These are phyloP conservation scores for Meiosimyza platycephala DNA, from an alignment of 2,888 invertebrate species.

Conservation along the genomic window DNA sequence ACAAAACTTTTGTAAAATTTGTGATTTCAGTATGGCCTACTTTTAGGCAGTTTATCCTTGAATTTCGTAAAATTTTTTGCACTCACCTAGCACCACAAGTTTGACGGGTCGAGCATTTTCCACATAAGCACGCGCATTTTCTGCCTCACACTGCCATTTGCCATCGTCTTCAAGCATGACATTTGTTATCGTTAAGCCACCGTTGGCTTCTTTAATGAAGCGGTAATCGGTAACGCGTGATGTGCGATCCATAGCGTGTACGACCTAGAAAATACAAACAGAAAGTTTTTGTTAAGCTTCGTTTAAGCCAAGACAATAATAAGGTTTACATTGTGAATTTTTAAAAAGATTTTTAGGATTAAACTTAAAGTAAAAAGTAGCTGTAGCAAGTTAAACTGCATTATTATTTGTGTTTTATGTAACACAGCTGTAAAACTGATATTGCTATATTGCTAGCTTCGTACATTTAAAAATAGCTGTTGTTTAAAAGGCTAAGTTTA, in stretches of 20 bases:
- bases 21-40: conserved; percentile 22
- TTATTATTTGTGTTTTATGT: no score
- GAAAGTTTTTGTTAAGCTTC: no score
- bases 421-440: no score
- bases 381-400: no score
- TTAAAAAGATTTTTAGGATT: no score
- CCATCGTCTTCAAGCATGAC: conserved; percentile 76
- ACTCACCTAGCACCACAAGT: conserved; percentile 76
- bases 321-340: no score
- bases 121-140: conserved; percentile 72
- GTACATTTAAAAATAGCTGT: no score
- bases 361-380: no score
- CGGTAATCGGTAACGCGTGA: conserved; percentile 66
- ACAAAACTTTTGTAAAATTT: conserved; percentile 26
- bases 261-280: conserved; percentile 57
- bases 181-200: conserved; percentile 66
- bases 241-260: conserved; percentile 66
- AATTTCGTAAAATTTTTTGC: neutral
- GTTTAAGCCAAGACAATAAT: no score
- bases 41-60: conserved; percentile 14
- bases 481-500: no score
- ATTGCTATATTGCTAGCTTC: no score
- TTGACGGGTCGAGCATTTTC: conserved; percentile 75
- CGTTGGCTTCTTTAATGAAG: conserved; percentile 66
- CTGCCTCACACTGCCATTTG: conserved; percentile 79